Percentiles rank a stretch among this genome's conserved stretches.
phyloP scores from a whole-genome alignment of 2,888 invertebrate genomes.

The Scaeva pyrastri region DNA sequence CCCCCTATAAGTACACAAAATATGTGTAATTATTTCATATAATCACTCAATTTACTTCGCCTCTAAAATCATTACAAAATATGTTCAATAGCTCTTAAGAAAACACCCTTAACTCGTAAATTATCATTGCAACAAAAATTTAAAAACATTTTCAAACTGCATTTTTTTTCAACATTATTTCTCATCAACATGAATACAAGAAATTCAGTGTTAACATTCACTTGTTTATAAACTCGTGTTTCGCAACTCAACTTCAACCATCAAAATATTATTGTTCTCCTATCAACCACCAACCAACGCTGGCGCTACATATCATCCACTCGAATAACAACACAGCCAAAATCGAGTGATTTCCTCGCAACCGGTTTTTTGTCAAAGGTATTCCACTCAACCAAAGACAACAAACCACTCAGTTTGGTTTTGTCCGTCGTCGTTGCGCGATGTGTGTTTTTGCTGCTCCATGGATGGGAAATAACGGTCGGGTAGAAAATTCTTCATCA shows the following conservation, averaged over 20 bases:
- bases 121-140: too few relatives aligned
- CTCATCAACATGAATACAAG: too few relatives aligned
- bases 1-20: too few relatives aligned
- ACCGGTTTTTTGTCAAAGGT: conserved; percentile 61
- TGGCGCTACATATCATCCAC: background rate
- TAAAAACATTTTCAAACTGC: too few relatives aligned
- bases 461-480: conserved; percentile 23
- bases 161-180: too few relatives aligned
- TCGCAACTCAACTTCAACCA: background rate
- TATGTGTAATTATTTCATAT: too few relatives aligned
- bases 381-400: conserved; percentile 55
- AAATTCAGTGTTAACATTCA: background rate
- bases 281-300: background rate
- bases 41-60: too few relatives aligned
- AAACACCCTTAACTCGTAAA: too few relatives aligned
- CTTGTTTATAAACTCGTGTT: background rate
- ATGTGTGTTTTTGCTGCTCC: conserved; percentile 35
- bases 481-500: background rate
- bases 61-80: too few relatives aligned
- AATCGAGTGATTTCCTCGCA: conserved; percentile 41
- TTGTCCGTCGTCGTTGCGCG: conserved; percentile 62
- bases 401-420: conserved; percentile 60
- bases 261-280: background rate
- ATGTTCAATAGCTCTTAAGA: too few relatives aligned
- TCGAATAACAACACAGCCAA: conserved; percentile 1